These are phyloP conservation scores for Amphipyra tragopoginis DNA, from an alignment of 2,888 invertebrate species.

Conservation along the genomic window DNA sequence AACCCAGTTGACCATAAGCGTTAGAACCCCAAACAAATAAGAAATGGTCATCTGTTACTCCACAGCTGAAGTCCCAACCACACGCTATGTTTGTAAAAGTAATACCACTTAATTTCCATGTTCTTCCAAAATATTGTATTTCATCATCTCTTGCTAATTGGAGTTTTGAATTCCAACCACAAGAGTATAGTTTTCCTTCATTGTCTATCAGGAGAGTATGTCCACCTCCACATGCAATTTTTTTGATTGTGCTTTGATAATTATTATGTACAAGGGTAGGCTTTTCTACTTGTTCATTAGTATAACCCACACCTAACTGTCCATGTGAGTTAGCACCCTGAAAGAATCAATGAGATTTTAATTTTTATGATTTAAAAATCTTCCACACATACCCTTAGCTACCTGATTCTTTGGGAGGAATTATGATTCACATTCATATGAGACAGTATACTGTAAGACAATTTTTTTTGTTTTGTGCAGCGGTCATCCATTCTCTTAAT, in stretches of 20 bases:
- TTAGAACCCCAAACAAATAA: slow-evolving; percentile 96
- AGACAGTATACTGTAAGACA: no score
- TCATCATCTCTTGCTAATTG: slow-evolving; percentile 91
- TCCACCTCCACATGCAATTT: slow-evolving; percentile 94
- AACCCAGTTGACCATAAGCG: slow-evolving; percentile 93
- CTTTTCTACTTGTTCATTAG: slow-evolving; percentile 91
- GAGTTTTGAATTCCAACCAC: slow-evolving; percentile 94
- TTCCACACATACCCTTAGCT: no score
- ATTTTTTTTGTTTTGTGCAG: no score
- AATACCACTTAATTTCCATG: slow-evolving; percentile 89
- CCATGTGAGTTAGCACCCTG: slow-evolving; percentile 96
- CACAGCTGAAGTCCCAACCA: slow-evolving; percentile 96
- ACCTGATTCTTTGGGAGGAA: no score
- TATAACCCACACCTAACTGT: slow-evolving; percentile 92
- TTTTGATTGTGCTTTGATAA: slow-evolving; percentile 87
- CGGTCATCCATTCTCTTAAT: no score
- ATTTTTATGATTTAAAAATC: background rate
- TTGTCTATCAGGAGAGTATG: slow-evolving; percentile 93
- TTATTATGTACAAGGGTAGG: slow-evolving; percentile 85
- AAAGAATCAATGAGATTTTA: slow-evolving; percentile 51
- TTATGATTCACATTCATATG: no score
- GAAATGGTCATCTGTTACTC: slow-evolving; percentile 91
- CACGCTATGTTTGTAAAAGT: slow-evolving; percentile 91
- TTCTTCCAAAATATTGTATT: slow-evolving; percentile 90
- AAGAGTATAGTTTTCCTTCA: slow-evolving; percentile 92